Base-by-base conservation (phyloP, 2,888 invertebrate species). In the Cyclophora punctaria region DNA sequence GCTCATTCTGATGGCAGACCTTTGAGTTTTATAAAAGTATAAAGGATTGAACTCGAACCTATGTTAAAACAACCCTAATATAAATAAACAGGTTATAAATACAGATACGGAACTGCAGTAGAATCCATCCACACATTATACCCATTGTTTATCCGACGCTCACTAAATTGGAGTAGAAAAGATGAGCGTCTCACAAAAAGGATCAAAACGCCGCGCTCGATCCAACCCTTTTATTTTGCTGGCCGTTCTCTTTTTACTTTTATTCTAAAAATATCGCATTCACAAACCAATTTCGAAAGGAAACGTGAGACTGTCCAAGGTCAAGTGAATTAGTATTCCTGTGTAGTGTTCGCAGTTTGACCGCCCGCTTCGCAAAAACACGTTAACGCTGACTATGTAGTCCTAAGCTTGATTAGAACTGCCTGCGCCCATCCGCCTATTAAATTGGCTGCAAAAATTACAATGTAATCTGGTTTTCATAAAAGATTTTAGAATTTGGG, bases 201-300 rank as follows among this genome's bases (percentile, higher is more conserved):
- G 84, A 80, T 60, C 70, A 74, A 73, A 73, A 77, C 77, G 82
- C 74, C 75, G 78, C 72, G 48, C 54, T 73, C 75, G 75, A 71
- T 68, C 67, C 78, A 78, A 82, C 83, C 86, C 85, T 84, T 83
- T 83, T 82, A 83, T 84, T 85, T 78, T 73, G 73, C 76, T 68
- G 70, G 71, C 66, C 66, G 71, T 68, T 67, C 72, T 77, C 77
- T 83, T 87, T 86, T 87, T 87, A 80, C 75, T 86, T 83, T 86
- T 85, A 78, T 85, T 85, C 80, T 82, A 80, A 85, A 87, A 85
- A 87, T 85, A 87, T 83, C 80, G 80, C 81, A 82, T 86, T 84
- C 86, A 81, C 86, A 78, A 80, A 80, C 84, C 85, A 83, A 87
- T 87, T 87, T 87, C 78, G 86, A 87, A 87, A 88, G 84, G 87